Base-by-base conservation (phyloP, 2,888 invertebrate genomes). In the Sympetrum striolatum region DNA sequence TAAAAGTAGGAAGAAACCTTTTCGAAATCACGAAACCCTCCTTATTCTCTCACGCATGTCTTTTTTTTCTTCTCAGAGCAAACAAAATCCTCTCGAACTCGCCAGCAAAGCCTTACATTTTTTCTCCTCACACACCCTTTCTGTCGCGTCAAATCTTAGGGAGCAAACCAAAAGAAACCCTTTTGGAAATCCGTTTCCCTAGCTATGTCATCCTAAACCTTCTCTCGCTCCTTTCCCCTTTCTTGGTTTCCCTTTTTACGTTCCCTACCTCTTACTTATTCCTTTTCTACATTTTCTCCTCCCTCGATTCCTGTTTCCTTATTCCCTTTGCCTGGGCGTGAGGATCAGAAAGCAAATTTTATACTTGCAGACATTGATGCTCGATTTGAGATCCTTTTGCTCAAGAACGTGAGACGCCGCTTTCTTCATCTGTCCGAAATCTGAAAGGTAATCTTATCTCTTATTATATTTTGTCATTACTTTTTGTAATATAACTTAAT, bases 11-110 rank as follows among this genome's bases (percentile, higher is more conserved):
- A 60, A 4, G 86, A 86, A 82, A 82, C 82, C 82, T 58, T 82
- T 35, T n/a, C 37, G 86, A 82, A 86, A 86, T 86, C 86, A 86
- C 86, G 86, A 60, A 86, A 86, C 58, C 60, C 86, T 86, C 86
- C 60, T 86, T 37, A 35, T 37, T 35, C 58, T 44, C n/a, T 25
- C 86, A 58, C 60, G 58, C 39, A 10, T 53, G 73, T 25, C 73
- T 31, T 73, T 58, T 82, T 37, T 86, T 60, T 48, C 44, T 53
- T 22, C 60, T 37, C 86, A n/a, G 86, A 86, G 60, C 86, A 82
- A 48, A 53, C 86, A 37, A 73, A 73, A 73, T 73, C 73, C 73
- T 25, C 64, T 64, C 64, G 8, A 22, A 64, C 44, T 44, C 44
- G 10, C 44, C 44, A 44, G 44, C 64, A 22, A 73, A 73, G 25